Evolutionary conservation across 2,113 vertebrate genomes (phyloP), one percentile per base, ranked within the genome.

Genomic region (Anhinga rufa): DNA sequence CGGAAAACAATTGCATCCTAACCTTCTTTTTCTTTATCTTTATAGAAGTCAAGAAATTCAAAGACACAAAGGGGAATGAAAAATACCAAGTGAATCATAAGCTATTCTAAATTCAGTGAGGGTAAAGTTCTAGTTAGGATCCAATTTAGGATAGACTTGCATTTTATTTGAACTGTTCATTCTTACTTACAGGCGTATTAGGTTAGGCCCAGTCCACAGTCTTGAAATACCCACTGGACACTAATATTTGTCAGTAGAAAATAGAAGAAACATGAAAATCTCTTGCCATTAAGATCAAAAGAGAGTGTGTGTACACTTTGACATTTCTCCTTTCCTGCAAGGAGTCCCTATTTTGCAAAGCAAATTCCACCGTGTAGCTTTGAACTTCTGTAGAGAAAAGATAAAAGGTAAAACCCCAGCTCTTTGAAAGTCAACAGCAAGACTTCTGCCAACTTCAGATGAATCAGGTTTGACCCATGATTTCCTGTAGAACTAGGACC

Each of bases 271-370:
- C 55, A 82, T 29, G 31, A 93, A 93, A 91, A 92, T 54, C 95
- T 93, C 77, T 92, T 95, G 86, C 83, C 82, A 82, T 94, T 92
- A 92, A 90, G 87, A 97, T 96, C 86, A 96, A 71, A 92, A 69
- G 72, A 76, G 58, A 79, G n/a, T 1, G 5, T 94, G 52, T 21
- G 58, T 32, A 83, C 71, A 75, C 91, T 88, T 31, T 96, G 93
- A 96, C 91, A 96, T 96, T 96, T 93, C 88, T 91, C 48, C 82
- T 84, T 65, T 57, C 90, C 88, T 96, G 76, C 82, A 78, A 62
- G 42, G 60, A 94, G 82, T 55, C 55, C 72, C 54, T 79, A 8
- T 13, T 92, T 61, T 75, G 83, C 96, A 96, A 90, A 94, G 91
- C 95, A 96, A 97, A 96, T 95, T 96, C 90, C 93, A 96, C 69